Percentiles rank a stretch among this genome's conserved stretches.
These are phyloP conservation scores for Falco concolor DNA, from an alignment of 2,797 vertebrate species.

Conservation along the genomic window DNA sequence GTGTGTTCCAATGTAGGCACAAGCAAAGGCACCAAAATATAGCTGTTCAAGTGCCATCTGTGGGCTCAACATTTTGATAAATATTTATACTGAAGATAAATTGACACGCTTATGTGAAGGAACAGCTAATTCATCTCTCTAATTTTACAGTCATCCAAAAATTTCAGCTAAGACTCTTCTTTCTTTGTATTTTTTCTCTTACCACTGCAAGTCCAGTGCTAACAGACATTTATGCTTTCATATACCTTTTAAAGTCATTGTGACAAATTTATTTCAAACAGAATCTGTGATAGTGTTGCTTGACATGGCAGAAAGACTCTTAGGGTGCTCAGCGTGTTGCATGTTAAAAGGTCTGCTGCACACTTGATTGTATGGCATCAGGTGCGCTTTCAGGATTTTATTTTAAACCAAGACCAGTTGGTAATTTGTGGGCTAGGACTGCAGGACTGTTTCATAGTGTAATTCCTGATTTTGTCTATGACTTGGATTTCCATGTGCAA, in stretches of 20 bases:
- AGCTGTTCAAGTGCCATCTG: background rate
- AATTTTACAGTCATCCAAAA: background rate
- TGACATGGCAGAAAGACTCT: background rate
- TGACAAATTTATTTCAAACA: background rate
- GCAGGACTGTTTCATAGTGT: background rate
- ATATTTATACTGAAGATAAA: background rate
- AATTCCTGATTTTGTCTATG: background rate
- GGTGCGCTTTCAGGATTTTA: background rate
- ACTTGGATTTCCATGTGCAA: background rate
- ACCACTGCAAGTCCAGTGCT: background rate
- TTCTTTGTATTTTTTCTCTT: background rate
- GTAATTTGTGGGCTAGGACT: background rate
- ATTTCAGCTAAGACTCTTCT: background rate
- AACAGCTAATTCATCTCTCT: background rate
- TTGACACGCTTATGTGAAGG: background rate
- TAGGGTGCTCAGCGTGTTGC: background rate
- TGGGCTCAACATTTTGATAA: background rate
- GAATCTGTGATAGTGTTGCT: background rate
- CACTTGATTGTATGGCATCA: background rate
- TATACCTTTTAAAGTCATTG: background rate
- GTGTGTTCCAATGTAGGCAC: rapidly evolving
- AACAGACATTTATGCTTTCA: background rate
- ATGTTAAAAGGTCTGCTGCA: background rate
- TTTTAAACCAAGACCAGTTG: background rate
- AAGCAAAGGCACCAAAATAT: background rate